A percentile compares a stretch with the other conserved stretches of the same genome.
phyloP scores from a whole-genome alignment of 2,797 vertebrate species.

The Pelochelys cantorii region DNA sequence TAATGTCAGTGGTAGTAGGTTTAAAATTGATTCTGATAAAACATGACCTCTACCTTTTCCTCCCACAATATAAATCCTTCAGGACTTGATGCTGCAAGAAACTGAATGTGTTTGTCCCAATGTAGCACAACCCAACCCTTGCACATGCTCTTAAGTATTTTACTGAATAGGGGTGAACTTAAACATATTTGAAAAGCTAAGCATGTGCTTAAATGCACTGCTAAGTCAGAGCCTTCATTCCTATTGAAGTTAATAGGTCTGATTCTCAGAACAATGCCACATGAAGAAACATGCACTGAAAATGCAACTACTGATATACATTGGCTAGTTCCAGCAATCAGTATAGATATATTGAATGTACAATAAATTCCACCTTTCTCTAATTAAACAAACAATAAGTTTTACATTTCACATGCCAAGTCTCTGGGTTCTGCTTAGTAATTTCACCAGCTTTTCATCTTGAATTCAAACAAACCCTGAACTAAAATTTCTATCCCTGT shows the following conservation, averaged over 20 bases:
- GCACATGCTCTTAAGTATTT: background rate
- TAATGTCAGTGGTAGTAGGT: slow-evolving; percentile 16
- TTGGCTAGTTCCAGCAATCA: background rate
- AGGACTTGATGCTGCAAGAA: slow-evolving; percentile 18
- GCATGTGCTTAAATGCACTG: background rate
- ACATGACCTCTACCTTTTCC: slow-evolving; percentile 13
- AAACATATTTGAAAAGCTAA: background rate
- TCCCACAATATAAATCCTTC: slow-evolving; percentile 7
- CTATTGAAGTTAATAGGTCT: background rate
- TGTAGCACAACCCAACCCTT: background rate
- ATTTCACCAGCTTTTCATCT: background rate
- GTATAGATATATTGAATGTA: background rate
- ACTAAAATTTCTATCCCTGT: background rate
- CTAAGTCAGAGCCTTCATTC: background rate
- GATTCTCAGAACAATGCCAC: background rate
- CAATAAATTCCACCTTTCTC: background rate
- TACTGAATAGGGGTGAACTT: slow-evolving; percentile 5
- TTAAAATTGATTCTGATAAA: slow-evolving; percentile 23
- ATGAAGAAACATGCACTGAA: background rate
- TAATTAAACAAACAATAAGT: slow-evolving; percentile 7
- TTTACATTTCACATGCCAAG: background rate
- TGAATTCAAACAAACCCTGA: background rate
- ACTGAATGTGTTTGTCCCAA: background rate
- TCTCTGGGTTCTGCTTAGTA: background rate
- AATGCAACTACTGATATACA: background rate